Conservation (phyloP, 2,888 invertebrate genomes). For the Fragum whitleyi region DNA sequence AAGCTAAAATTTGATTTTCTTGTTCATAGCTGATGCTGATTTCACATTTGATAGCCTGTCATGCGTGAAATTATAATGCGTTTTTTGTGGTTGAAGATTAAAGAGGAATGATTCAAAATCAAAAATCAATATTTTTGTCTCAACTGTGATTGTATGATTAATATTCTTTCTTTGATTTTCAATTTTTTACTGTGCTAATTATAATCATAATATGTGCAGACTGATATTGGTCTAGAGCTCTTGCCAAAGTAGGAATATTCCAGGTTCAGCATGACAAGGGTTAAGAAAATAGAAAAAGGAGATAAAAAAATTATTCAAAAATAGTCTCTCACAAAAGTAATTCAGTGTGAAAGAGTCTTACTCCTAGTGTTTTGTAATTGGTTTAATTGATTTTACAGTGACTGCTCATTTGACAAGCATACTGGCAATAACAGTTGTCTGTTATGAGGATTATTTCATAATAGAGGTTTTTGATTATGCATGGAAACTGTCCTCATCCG, state of each 20-base stretch:
- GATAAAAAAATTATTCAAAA: too few relatives aligned
- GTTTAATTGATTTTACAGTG: constrained; percentile 7
- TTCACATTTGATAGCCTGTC: constrained; percentile 1
- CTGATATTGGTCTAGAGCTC: too few relatives aligned
- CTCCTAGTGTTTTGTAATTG: too few relatives aligned
- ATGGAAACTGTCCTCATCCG: constrained; percentile 10
- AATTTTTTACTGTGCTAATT: too few relatives aligned
- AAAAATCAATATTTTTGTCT: constrained; percentile 22
- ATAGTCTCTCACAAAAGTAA: too few relatives aligned
- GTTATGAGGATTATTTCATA: constrained; percentile 18
- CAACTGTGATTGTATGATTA: neutral
- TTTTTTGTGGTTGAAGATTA: constrained; percentile 2
- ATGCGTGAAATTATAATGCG: neutral
- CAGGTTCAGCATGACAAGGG: too few relatives aligned
- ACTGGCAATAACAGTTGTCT: constrained; percentile 20
- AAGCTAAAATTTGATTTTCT: neutral
- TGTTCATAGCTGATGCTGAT: neutral
- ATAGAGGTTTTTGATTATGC: constrained; percentile 24
- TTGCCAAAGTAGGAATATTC: too few relatives aligned
- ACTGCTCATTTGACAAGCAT: neutral
- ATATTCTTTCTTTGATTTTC: too few relatives aligned
- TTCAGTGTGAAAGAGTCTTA: too few relatives aligned
- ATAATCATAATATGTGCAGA: too few relatives aligned
- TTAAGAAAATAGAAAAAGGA: too few relatives aligned
- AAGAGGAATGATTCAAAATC: neutral